Evolutionary conservation across 2,797 vertebrate genomes (phyloP), one percentile per base, ranked within the genome.

Genomic region (Megaceryle alcyon): DNA sequence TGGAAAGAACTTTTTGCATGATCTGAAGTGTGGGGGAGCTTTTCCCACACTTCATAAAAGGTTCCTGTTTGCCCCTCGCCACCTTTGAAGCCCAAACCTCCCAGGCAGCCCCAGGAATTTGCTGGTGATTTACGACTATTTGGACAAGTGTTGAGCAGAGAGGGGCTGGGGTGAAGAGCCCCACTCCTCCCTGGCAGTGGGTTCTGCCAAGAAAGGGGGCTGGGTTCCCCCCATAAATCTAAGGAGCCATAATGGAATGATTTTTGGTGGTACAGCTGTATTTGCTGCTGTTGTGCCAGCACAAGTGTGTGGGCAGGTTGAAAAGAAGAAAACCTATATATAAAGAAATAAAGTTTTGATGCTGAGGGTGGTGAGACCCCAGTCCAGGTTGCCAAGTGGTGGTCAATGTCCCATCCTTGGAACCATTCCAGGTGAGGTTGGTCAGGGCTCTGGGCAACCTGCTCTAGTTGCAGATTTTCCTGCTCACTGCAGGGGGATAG

Each of bases 111-210:
- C 96, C 93, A 97, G 97, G 98, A 98, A 98, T 98, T 97, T 95
- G 92, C 90, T 60, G n/a, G 90, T 98, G 98, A 99, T 99, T 99
- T 98, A 99, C 97, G 95, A 96, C 96, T 99, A 98, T 99, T 99
- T 99, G 98, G 98, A 99, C 98, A 99, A 99, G 98, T 98, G 98
- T 98, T 14, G 97, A 98, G 97, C 98, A 98, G 98, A 98, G 97
- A 90, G 82, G 96, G 97, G 94, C 90, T 97, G 97, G 97, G 97
- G 97, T 96, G 97, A 98, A 98, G 98, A 97, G 90, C 86, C 96
- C 96, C 88, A 96, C 98, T 97, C 97, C 92, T 79, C 95, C 95
- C 88, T 94, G 96, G 94, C 94, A 92, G 49, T 19, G 1, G 37
- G 51, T 37, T 77, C 56, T 35, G 35, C 78, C 51, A 22, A 90